Percentiles rank a stretch among this genome's conserved stretches.
These are phyloP conservation scores for Planococcus citri DNA, from an alignment of 1,140 invertebrate species.

Conservation along the genomic window DNA sequence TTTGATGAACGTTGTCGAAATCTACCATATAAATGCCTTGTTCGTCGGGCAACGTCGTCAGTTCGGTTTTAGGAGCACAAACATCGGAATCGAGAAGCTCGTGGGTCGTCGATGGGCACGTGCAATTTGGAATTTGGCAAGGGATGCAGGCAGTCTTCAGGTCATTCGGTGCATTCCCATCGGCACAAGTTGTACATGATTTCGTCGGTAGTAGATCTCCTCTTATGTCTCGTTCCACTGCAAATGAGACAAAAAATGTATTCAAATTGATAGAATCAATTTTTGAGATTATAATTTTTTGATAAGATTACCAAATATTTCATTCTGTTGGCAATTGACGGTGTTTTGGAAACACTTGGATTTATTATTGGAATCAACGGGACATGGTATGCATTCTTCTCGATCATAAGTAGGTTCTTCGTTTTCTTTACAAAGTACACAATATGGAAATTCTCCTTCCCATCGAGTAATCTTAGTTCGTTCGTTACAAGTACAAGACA, in stretches of 20 bases:
- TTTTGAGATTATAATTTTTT: neutral
- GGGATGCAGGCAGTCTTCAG: slow-evolving; percentile 35
- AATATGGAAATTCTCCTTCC: slow-evolving; percentile 32
- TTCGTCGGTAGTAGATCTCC: slow-evolving; percentile 33
- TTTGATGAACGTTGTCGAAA: slow-evolving; percentile 31
- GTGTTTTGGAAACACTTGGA: neutral
- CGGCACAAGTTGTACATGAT: slow-evolving; percentile 37
- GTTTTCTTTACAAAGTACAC: slow-evolving; percentile 31
- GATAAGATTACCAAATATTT: neutral
- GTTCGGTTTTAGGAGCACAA: slow-evolving; percentile 34
- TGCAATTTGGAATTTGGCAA: slow-evolving; percentile 32
- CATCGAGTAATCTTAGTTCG: neutral
- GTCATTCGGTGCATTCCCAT: slow-evolving; percentile 35
- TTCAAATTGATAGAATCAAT: too few species aligned
- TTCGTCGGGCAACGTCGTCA: slow-evolving; percentile 32
- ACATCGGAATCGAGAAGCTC: slow-evolving; percentile 32
- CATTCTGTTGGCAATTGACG: slow-evolving; percentile 6
- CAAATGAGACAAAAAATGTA: too few species aligned
- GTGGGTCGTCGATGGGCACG: slow-evolving; percentile 30
- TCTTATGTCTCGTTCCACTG: slow-evolving; percentile 37
- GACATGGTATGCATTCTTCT: slow-evolving; percentile 34
- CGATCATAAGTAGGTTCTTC: slow-evolving; percentile 32
- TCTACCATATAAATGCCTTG: slow-evolving; percentile 34
- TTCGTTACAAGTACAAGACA: slow-evolving; percentile 1
- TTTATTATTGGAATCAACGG: neutral